A percentile compares a stretch with the other conserved stretches of the same genome.
These are phyloP conservation scores for Peromyscus leucopus DNA, from an alignment of 2,113 vertebrate species.

Conservation along the genomic window DNA sequence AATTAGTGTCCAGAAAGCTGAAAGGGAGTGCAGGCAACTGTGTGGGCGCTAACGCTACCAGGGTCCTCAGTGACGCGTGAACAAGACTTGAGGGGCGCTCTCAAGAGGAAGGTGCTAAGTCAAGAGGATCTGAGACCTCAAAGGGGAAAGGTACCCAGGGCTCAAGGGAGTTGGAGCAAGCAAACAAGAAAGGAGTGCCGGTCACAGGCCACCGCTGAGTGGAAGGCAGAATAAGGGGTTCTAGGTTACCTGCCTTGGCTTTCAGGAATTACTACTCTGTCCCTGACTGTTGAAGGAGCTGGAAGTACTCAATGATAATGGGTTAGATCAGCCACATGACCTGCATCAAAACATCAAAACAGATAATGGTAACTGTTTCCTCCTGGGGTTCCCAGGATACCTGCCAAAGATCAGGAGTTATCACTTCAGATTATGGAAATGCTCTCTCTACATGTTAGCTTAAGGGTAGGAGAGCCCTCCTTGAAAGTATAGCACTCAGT, in stretches of 20 bases:
- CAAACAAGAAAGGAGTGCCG: neutral
- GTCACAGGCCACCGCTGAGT: neutral
- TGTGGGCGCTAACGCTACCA: neutral
- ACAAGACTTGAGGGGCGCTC: neutral
- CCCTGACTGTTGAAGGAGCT: neutral
- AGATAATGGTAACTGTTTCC: neutral
- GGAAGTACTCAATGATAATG: neutral
- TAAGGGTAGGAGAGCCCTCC: neutral
- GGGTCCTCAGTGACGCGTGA: neutral
- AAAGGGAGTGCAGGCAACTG: neutral
- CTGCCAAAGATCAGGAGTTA: neutral
- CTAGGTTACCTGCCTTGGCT: neutral
- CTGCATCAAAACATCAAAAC: neutral
- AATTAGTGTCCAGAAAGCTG: neutral
- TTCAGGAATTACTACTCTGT: neutral
- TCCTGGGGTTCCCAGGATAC: neutral
- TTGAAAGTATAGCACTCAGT: neutral
- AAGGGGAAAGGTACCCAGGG: neutral
- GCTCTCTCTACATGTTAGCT: neutral
- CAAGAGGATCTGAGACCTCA: neutral
- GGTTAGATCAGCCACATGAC: neutral
- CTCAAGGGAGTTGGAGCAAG: neutral
- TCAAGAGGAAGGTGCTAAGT: slow-evolving; percentile 22
- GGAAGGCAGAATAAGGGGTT: neutral
- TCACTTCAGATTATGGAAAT: neutral